Evolutionary conservation across 2,888 invertebrate species (phyloP), one percentile per base, ranked within the genome.

Genomic region (Homarus gammarus): DNA sequence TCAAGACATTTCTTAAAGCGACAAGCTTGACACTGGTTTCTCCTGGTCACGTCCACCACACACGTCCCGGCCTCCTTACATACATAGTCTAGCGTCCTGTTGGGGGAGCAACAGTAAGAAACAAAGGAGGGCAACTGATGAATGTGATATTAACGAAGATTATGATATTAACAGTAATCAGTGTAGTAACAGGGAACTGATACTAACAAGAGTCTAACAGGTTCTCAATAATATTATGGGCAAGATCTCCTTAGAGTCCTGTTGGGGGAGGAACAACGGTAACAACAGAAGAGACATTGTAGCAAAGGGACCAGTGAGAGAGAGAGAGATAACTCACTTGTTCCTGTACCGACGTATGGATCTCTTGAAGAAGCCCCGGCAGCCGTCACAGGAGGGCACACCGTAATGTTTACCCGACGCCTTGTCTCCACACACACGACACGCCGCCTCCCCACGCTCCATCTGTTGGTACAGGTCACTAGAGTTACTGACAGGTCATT

Each of bases 21-120:
- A 93, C 99, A 98, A 0, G 98, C 97, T 94, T 98, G 98, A 93
- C 99, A 99, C 94, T 98, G 98, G 94, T 99, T 99, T 81, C 98
- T 95, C 81, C 98, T 95, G 0, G 97, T 97, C 2, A 98, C 98
- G 93, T 99, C 98, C 33, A 99, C 98, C 3, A 98, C 95, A 93
- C 99, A 99, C 0, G 95, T 95, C 0, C 97, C 97, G 92, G 95
- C 96, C 94, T 98, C 98, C 94, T 98, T 99, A 94, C 99, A 99
- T 8, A 97, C 96, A 94, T 98, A 98, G 93, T 97, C 97, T 93
- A 98, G 94, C 94, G 97, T 97, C 93, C 98, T 97, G 94, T 0
- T 38, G 36, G 49, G 31, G 31, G 68, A 68, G 68, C 8, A 31
- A 18, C 8, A 10, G 68, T 27, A 31, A 68, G 8, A 68, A 18